Evolutionary conservation across 2,888 invertebrate species (phyloP).

Genomic region (Fabriciana adippe): DNA sequence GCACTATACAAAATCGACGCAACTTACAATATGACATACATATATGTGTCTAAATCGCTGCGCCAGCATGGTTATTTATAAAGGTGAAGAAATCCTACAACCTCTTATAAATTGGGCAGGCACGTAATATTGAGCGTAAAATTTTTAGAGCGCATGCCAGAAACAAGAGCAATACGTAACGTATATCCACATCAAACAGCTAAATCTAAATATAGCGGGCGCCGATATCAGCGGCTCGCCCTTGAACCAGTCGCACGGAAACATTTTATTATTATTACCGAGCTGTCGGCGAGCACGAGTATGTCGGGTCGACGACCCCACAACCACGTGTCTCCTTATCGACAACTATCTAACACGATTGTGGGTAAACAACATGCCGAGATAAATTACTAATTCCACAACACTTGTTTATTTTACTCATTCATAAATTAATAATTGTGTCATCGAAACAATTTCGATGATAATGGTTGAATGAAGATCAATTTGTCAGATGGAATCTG

Average conservation of each 20-base stretch:
- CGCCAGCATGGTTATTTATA: too few relatives aligned
- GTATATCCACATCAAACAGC: constrained; percentile 72
- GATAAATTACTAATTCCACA: constrained; percentile 82
- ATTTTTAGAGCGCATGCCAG: constrained; percentile 32
- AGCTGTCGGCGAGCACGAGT: constrained; percentile 82
- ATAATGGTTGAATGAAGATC: constrained; percentile 31
- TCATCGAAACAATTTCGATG: constrained; percentile 65
- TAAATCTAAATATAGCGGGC: constrained; percentile 82
- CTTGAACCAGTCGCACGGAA: constrained; percentile 83
- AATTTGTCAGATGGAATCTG: background rate
- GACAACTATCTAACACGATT: constrained; percentile 83
- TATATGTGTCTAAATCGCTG: too few relatives aligned
- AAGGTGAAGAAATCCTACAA: too few relatives aligned
- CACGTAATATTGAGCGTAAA: background rate
- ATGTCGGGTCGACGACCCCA: constrained; percentile 80
- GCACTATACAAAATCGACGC: background rate
- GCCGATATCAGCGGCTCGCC: constrained; percentile 82
- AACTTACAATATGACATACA: too few relatives aligned
- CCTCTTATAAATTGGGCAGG: background rate
- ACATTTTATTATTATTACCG: constrained; percentile 83
- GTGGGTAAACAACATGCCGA: constrained; percentile 79
- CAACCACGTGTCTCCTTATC: constrained; percentile 82
- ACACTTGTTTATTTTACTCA: constrained; percentile 71
- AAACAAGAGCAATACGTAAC: constrained; percentile 52
- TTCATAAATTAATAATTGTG: constrained; percentile 74